A percentile compares a stretch with the other conserved stretches of the same genome.
phyloP scores from a whole-genome alignment of 1,140 invertebrate species.

The Dreissena polymorpha region DNA sequence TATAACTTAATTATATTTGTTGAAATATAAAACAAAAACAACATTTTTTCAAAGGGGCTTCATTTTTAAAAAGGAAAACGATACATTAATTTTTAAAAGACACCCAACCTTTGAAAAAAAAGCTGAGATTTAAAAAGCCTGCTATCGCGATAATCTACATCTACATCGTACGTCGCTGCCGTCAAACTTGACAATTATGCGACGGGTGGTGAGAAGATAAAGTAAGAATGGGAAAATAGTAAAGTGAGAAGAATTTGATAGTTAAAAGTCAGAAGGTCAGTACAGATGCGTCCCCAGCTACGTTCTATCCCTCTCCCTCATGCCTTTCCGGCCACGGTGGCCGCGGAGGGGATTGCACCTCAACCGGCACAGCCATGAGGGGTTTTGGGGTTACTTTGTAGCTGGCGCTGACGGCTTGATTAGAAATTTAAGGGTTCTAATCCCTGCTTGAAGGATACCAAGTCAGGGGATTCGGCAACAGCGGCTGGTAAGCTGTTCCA shows the following conservation, averaged over 20 bases:
- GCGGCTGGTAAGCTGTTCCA: too few relatives aligned
- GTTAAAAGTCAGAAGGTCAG: not conserved
- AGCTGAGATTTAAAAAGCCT: too few relatives aligned
- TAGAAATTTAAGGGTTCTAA: not conserved
- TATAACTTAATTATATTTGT: too few relatives aligned
- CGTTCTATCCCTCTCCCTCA: not conserved
- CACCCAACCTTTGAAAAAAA: too few relatives aligned
- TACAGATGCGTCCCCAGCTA: not conserved
- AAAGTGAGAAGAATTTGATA: not conserved
- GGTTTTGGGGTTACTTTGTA: not conserved
- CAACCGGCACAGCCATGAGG: too few relatives aligned
- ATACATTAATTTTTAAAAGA: too few relatives aligned
- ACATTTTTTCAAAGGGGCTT: too few relatives aligned
- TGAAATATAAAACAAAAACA: too few relatives aligned
- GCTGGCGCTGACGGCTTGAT: not conserved
- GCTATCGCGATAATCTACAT: too few relatives aligned
- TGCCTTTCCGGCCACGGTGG: not conserved
- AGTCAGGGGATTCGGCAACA: not conserved
- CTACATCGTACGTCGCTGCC: not conserved
- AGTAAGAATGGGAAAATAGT: not conserved
- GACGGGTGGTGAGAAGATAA: not conserved
- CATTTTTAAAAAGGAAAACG: too few relatives aligned
- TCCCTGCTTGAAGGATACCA: slow-evolving; percentile 12
- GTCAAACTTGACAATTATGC: not conserved
- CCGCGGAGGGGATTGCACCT: too few relatives aligned